phyloP scores from a whole-genome alignment of 2,113 vertebrate genomes.

The Neomonachus schauinslandi region DNA sequence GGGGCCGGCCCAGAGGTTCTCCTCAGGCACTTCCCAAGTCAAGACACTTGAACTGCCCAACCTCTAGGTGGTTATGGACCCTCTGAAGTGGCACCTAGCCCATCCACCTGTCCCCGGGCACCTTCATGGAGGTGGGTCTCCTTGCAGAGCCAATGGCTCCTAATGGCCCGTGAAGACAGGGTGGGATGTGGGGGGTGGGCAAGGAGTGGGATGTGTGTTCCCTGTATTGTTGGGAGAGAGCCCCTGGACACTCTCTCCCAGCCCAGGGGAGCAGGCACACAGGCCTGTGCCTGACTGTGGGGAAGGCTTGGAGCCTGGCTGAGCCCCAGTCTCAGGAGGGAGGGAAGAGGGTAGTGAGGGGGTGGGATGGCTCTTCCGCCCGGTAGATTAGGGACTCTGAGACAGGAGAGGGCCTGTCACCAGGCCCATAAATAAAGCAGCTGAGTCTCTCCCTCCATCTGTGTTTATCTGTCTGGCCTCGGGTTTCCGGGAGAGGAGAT shows the following conservation, averaged over 20 bases:
- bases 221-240: not conserved
- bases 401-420: slow-evolving; percentile 84
- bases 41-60: not conserved
- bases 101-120: not conserved
- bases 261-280: not conserved
- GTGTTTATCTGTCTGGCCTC: slow-evolving; percentile 85
- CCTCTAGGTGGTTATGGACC: not conserved
- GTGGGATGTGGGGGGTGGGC: not conserved
- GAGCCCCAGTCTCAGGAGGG: slow-evolving; percentile 64
- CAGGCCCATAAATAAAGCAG: slow-evolving; percentile 84
- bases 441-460: slow-evolving; percentile 79
- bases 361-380: slow-evolving; percentile 76
- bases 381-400: slow-evolving; percentile 83
- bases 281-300: not conserved
- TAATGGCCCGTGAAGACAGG: not conserved
- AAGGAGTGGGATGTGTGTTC: not conserved
- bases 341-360: slow-evolving; percentile 63
- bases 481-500: slow-evolving; percentile 78
- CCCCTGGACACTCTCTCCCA: not conserved
- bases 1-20: not conserved
- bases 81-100: not conserved
- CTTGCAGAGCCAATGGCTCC: not conserved
- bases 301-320: slow-evolving; percentile 58
- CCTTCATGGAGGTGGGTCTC: not conserved
- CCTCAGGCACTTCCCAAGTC: not conserved